Evolutionary conservation across 2,797 vertebrate species (phyloP), one percentile per base, ranked within the genome.

Genomic region (Australoheros facetus): DNA sequence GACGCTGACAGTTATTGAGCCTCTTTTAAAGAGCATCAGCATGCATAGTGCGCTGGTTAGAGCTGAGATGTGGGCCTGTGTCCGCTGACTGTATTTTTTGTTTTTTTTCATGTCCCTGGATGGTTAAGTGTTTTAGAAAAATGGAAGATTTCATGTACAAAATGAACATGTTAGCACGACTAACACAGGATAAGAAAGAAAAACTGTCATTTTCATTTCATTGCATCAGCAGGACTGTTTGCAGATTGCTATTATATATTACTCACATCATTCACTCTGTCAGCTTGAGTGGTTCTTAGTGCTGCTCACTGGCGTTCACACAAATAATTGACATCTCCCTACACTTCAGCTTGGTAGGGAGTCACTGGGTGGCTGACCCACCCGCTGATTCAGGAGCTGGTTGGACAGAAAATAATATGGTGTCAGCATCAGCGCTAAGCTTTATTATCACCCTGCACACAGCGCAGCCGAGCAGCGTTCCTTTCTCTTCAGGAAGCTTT

Each of bases 381-480:
- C 37, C 51, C 45, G 23, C 37, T 13, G 16, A 26, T 19, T 70
- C 42, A 51, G 37, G 73, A 30, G 55, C 45, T 32, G 9, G 55
- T 32, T 56, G 55, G 45, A 55, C 62, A 32, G 64, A 71, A 75
- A 70, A 54, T 71, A 60, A 55, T 0, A 0, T 19, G 26, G 60
- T 1, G 45, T 56, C 48, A 70, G 59, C 21, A 58, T 10, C 51
- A 59, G 71, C 51, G 10, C 48, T 28, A 70, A 74, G 71, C 60
- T 19, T 59, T 74, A 55, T 8, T 56, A 55, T 1, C 16, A 23
- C 37, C 51, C 70, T 23, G 71, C 54, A 34, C 54, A 34, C 32
- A 17, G 16, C 48, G 37, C 57, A 53, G 59, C 42, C 7, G 39
- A 59, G 37, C 57, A 8, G 28, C 56, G 34, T 23, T 59, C 70